Percentiles rank a stretch among this genome's conserved stretches.
These are phyloP conservation scores for Polypedilum vanderplanki DNA, from an alignment of 1,140 invertebrate species.

Conservation along the genomic window DNA sequence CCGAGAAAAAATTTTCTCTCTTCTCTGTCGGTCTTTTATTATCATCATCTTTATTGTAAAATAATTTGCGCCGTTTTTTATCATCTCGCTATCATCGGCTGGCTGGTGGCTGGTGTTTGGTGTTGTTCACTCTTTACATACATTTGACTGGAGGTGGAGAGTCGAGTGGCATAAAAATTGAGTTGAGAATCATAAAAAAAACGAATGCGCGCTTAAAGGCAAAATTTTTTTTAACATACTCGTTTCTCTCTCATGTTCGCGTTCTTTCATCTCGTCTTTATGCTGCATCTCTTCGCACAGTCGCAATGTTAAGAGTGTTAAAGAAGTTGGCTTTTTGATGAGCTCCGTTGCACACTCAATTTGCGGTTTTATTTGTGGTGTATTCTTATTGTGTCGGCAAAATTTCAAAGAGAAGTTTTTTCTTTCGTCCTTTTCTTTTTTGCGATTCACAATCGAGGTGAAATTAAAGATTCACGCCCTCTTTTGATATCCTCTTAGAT, in stretches of 20 bases:
- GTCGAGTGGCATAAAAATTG: constrained; percentile 16
- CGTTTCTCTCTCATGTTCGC: no score
- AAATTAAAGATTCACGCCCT: constrained; percentile 14
- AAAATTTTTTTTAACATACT: neutral
- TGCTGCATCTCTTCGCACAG: neutral
- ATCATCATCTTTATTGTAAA: constrained; percentile 14
- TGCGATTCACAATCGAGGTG: neutral
- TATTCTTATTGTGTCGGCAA: constrained; percentile 5
- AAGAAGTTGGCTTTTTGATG: neutral
- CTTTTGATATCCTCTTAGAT: constrained; percentile 15
- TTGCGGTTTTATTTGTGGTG: neutral
- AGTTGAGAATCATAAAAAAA: neutral
- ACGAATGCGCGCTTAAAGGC: neutral
- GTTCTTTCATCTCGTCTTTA: constrained; percentile 9
- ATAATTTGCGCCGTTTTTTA: constrained; percentile 10
- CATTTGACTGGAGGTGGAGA: constrained; percentile 16
- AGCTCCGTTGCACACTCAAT: constrained; percentile 9
- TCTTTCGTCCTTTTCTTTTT: neutral
- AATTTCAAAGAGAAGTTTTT: neutral
- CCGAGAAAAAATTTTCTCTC: neutral
- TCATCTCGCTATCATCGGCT: constrained; percentile 4
- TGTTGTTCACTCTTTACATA: neutral
- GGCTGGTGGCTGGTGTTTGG: neutral
- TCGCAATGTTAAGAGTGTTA: neutral
- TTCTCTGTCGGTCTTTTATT: neutral